A percentile compares a stretch with the other conserved stretches of the same genome.
Evolutionary conservation across 2,113 vertebrate genomes (phyloP).

Genomic region (Aleadryas rufinucha): DNA sequence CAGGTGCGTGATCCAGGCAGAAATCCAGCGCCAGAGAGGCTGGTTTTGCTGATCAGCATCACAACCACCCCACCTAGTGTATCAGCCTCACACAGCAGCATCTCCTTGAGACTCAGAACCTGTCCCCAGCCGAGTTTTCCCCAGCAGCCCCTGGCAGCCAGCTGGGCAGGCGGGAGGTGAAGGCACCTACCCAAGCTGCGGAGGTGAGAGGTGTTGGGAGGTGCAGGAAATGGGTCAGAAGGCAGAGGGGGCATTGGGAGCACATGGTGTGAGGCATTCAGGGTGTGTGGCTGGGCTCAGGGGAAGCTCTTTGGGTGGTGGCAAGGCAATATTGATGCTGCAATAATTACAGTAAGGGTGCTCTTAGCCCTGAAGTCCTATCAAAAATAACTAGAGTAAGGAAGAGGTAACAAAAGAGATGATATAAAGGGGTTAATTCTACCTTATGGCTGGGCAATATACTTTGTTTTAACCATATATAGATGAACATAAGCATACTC

Average conservation of each 20-base stretch:
- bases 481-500: neutral
- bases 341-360: neutral
- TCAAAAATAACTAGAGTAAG: neutral
- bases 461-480: fast-evolving
- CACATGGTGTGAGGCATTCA: fast-evolving
- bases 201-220: fast-evolving
- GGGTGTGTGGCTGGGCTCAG: neutral
- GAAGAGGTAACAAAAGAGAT: neutral
- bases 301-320: neutral
- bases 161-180: neutral
- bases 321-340: neutral
- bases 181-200: neutral
- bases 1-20: neutral
- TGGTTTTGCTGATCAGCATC: neutral
- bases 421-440: neutral
- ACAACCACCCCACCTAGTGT: slow-evolving; percentile 69
- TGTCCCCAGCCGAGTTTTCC: neutral
- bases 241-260: neutral
- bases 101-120: neutral
- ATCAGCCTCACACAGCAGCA: slow-evolving; percentile 13
- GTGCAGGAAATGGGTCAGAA: neutral
- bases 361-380: neutral
- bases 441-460: neutral
- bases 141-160: neutral
- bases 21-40: fast-evolving